A percentile compares a stretch with the other conserved stretches of the same genome.
Evolutionary conservation across 2,113 vertebrate species (phyloP).

Genomic region (Larimichthys polyactis): DNA sequence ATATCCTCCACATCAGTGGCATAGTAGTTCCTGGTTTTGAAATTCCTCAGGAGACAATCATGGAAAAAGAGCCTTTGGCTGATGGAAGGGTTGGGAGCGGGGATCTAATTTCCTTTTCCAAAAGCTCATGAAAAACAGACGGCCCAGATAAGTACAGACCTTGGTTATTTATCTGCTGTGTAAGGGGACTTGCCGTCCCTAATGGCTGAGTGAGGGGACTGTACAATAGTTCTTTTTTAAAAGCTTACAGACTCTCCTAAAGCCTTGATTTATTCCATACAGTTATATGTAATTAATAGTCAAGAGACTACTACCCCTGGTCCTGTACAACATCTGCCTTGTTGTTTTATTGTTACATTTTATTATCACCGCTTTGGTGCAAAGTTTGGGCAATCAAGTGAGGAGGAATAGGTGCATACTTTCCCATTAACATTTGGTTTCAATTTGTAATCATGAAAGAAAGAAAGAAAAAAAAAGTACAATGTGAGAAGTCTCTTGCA

Average conservation of each 20-base stretch:
- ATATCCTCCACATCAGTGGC: constrained; percentile 58
- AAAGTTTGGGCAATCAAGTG: constrained; percentile 10
- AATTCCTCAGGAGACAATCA: constrained; percentile 67
- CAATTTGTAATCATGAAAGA: constrained; percentile 36
- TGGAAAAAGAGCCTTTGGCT: constrained; percentile 73
- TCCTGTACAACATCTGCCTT: constrained; percentile 46
- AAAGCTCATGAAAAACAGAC: constrained; percentile 84
- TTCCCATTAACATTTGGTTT: constrained; percentile 50
- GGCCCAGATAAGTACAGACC: constrained; percentile 73
- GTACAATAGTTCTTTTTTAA: constrained; percentile 56
- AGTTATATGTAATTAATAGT: constrained; percentile 56
- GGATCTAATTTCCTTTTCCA: constrained; percentile 82
- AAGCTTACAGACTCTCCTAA: constrained; percentile 44
- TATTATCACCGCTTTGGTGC: constrained; percentile 37
- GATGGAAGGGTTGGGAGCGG: constrained; percentile 51
- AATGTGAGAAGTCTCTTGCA: constrained; percentile 15
- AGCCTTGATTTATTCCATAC: constrained; percentile 56
- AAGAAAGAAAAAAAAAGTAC: neutral
- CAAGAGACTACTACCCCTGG: constrained; percentile 33
- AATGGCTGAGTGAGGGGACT: constrained; percentile 46
- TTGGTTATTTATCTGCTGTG: constrained; percentile 77
- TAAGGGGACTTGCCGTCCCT: constrained; percentile 56
- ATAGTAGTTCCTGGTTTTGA: constrained; percentile 53
- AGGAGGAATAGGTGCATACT: constrained; percentile 6
- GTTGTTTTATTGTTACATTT: constrained; percentile 65